Percentiles rank a stretch among this genome's conserved stretches.
Evolutionary conservation across 2,797 vertebrate genomes (phyloP).

Genomic region (Hemitrygon akajei): DNA sequence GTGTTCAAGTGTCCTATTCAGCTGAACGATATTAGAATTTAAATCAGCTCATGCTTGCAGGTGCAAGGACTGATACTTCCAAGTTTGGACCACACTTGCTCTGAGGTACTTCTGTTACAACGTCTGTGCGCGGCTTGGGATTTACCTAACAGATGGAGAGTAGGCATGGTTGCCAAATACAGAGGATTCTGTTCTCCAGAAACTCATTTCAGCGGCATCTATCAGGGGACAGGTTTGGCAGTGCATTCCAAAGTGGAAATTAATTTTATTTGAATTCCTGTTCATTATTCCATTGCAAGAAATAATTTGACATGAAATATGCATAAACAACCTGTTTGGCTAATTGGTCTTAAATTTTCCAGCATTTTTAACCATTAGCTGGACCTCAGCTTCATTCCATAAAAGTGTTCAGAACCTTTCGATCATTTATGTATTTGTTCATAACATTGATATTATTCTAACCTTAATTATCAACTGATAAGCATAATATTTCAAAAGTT

Average conservation of each 20-base stretch:
- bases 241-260: background rate
- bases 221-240: background rate
- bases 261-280: background rate
- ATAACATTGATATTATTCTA: too few species aligned
- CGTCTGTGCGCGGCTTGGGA: background rate
- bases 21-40: background rate
- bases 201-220: background rate
- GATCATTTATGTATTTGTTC: too few species aligned
- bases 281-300: background rate
- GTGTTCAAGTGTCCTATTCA: background rate
- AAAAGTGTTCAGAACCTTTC: too few species aligned
- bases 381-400: too few species aligned
- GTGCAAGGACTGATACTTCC: slow-evolving; percentile 9
- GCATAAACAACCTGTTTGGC: background rate
- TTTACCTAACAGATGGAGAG: background rate
- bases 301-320: background rate
- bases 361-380: too few species aligned
- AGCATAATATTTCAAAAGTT: too few species aligned
- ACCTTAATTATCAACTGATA: too few species aligned
- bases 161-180: background rate
- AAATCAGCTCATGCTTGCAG: background rate
- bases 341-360: background rate
- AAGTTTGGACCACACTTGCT: background rate
- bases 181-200: background rate
- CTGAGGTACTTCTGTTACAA: slow-evolving; percentile 19